These are phyloP conservation scores for Tridacna crocea DNA, from an alignment of 2,888 invertebrate genomes.

Conservation along the genomic window DNA sequence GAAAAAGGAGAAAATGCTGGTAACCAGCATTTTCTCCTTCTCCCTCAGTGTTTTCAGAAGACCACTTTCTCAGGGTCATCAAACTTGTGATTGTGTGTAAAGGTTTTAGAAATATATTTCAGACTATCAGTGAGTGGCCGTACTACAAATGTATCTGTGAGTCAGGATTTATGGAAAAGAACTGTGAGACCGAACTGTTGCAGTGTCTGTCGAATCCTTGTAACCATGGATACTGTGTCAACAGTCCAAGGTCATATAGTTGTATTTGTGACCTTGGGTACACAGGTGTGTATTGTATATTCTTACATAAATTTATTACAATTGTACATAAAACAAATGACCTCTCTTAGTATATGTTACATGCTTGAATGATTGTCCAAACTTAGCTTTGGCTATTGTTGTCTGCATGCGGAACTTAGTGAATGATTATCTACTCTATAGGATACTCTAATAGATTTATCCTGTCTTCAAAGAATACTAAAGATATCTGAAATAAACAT, in stretches of 20 bases:
- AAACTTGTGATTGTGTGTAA: too few relatives aligned
- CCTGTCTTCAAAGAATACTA: too few relatives aligned
- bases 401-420: too few relatives aligned
- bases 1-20: too few relatives aligned
- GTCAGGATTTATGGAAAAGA: conserved; percentile 55
- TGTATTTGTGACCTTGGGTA: conserved; percentile 65
- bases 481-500: too few relatives aligned
- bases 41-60: too few relatives aligned
- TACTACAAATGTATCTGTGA: conserved; percentile 33
- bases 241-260: conserved; percentile 58
- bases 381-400: too few relatives aligned
- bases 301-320: not conserved
- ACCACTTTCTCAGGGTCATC: too few relatives aligned
- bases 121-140: conserved; percentile 15
- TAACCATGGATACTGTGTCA: conserved; percentile 79
- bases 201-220: conserved; percentile 68
- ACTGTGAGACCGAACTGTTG: conserved; percentile 65
- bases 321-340: not conserved
- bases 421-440: too few relatives aligned
- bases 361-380: too few relatives aligned
- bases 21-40: too few relatives aligned
- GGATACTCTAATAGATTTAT: too few relatives aligned
- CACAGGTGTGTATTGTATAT: not conserved
- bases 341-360: not conserved
- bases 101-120: not conserved